These are phyloP conservation scores for Paratilapia polleni DNA, from an alignment of 2,113 vertebrate genomes.

Conservation along the genomic window DNA sequence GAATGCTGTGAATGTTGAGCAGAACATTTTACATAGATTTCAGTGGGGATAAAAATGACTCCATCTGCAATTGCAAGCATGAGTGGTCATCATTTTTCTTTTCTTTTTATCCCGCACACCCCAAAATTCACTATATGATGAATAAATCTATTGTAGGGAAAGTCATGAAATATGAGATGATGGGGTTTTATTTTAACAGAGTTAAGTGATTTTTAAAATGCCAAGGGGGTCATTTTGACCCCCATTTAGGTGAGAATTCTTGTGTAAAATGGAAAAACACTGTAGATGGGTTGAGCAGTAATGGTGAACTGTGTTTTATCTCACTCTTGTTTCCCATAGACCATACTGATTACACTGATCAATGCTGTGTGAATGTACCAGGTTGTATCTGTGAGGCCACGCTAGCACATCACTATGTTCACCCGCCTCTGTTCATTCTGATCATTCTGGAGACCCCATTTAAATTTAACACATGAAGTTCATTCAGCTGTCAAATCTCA, in stretches of 20 bases:
- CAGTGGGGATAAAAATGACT: too few relatives aligned
- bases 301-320: not conserved
- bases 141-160: not conserved
- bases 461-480: conserved; percentile 22
- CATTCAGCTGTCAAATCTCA: conserved; percentile 44
- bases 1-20: not conserved
- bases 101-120: not conserved
- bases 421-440: not conserved
- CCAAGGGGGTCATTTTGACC: too few relatives aligned
- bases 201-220: not conserved
- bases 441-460: not conserved
- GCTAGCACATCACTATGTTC: not conserved
- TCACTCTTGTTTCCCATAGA: not conserved
- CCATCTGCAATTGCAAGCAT: not conserved
- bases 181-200: not conserved
- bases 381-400: not conserved
- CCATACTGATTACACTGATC: not conserved
- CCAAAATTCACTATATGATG: not conserved
- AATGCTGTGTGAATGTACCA: not conserved
- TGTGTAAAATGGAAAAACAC: not conserved
- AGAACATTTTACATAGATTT: too few relatives aligned
- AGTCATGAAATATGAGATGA: not conserved
- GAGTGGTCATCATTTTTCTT: not conserved
- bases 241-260: not conserved
- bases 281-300: not conserved